A percentile compares a stretch with the other conserved stretches of the same genome.
Evolutionary conservation across 2,888 invertebrate genomes (phyloP).

Genomic region (Crossocerus cetratus): DNA sequence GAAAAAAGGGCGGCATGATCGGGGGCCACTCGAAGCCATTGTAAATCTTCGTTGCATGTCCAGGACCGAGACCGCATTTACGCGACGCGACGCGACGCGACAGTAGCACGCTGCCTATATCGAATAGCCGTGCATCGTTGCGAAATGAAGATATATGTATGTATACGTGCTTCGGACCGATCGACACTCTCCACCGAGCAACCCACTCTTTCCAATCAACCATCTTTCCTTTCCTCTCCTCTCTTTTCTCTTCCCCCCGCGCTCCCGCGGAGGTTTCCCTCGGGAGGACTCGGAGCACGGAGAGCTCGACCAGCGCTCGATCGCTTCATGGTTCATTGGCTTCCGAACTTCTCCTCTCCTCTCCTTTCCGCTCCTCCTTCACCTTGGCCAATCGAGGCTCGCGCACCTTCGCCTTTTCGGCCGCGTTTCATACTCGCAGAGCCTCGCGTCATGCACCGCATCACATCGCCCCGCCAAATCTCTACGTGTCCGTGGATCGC

Average conservation of each 20-base stretch:
- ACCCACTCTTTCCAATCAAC: slow-evolving; percentile 48
- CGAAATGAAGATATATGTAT: slow-evolving; percentile 63
- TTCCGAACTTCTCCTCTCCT: slow-evolving; percentile 12
- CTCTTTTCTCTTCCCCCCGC: slow-evolving; percentile 37
- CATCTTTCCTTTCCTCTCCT: slow-evolving; percentile 48
- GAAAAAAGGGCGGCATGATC: slow-evolving; percentile 5
- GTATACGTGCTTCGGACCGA: slow-evolving; percentile 42
- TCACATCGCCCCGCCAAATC: too few relatives aligned
- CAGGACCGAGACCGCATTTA: slow-evolving; percentile 27
- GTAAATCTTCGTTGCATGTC: slow-evolving; percentile 48
- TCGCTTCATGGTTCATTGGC: not conserved
- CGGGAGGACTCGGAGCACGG: not conserved
- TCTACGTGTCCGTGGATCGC: too few relatives aligned
- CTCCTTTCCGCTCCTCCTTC: slow-evolving; percentile 16
- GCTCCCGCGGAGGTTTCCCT: not conserved
- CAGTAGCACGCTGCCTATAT: slow-evolving; percentile 43
- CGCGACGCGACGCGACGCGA: slow-evolving; percentile 31
- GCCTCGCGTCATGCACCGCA: too few relatives aligned
- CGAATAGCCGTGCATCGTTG: slow-evolving; percentile 58
- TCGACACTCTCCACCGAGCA: slow-evolving; percentile 33
- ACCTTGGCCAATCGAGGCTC: not conserved
- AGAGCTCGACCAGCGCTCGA: not conserved
- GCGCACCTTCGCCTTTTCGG: not conserved
- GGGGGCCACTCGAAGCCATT: slow-evolving; percentile 37
- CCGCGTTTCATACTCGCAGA: too few relatives aligned